A percentile compares a stretch with the other conserved stretches of the same genome.
Conservation (phyloP, 1,140 invertebrate genomes). For the Eufriesea mexicana region DNA sequence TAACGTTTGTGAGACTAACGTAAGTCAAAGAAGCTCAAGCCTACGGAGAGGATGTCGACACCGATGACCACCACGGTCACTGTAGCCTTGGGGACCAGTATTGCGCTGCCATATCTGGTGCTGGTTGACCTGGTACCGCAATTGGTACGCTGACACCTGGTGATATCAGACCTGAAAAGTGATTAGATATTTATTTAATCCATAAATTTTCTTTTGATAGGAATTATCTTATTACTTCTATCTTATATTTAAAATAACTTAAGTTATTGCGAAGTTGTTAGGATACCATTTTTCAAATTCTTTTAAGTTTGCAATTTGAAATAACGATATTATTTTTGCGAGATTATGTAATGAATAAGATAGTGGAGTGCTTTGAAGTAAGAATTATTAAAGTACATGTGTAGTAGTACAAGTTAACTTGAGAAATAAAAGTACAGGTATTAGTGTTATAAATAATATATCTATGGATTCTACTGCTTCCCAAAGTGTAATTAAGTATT, state of each 20-base stretch:
- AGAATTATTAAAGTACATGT: neutral
- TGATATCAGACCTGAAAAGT: constrained; percentile 85
- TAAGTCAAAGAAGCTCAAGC: constrained; percentile 70
- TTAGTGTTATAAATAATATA: no score
- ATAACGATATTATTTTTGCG: no score
- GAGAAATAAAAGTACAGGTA: neutral
- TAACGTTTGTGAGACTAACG: constrained; percentile 46
- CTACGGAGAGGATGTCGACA: constrained; percentile 76
- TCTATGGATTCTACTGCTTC: no score
- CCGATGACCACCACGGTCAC: constrained; percentile 83
- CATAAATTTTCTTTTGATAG: no score
- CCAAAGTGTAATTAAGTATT: no score
- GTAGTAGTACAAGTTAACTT: no score
- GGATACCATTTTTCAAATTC: no score
- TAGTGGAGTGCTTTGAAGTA: neutral
- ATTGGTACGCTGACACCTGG: constrained; percentile 88
- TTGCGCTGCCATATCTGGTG: constrained; percentile 85
- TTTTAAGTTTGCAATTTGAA: no score
- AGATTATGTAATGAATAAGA: no score
- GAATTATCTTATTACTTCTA: no score
- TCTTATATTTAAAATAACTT: no score
- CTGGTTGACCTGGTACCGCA: constrained; percentile 86
- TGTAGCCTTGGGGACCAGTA: constrained; percentile 87
- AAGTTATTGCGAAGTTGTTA: no score
- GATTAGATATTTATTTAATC: neutral